Percentiles rank a stretch among this genome's conserved stretches.
phyloP scores from a whole-genome alignment of 2,113 vertebrate species.

The Centropristis striata region DNA sequence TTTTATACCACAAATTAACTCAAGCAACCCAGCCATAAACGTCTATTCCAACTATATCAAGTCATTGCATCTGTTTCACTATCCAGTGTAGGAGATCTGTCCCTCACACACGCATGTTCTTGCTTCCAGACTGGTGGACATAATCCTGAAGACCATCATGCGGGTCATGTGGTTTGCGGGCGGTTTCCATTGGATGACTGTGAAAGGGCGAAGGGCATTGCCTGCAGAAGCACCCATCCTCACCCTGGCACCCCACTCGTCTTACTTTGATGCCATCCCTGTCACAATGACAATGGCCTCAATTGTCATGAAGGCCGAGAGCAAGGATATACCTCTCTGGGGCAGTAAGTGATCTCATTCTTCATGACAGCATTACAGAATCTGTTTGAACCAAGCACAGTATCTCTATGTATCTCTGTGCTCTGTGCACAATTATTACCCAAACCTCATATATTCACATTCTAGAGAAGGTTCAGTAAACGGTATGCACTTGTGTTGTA shows the following conservation, averaged over 20 bases:
- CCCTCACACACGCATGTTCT: slow-evolving; percentile 18
- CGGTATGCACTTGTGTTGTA: background rate
- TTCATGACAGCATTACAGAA: background rate
- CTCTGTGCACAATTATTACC: background rate
- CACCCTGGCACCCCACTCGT: slow-evolving; percentile 96
- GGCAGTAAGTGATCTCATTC: slow-evolving; percentile 90
- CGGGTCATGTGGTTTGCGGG: slow-evolving; percentile 97
- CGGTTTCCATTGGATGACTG: slow-evolving; percentile 94
- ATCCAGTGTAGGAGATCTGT: background rate
- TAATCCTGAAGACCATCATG: slow-evolving; percentile 94
- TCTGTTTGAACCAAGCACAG: background rate
- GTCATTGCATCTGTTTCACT: background rate
- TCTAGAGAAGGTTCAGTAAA: background rate
- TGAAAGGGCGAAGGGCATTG: slow-evolving; percentile 92
- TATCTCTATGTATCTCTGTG: background rate
- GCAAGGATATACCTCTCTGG: slow-evolving; percentile 98
- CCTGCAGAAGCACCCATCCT: slow-evolving; percentile 93
- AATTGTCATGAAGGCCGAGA: slow-evolving; percentile 98
- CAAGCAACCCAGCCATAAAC: background rate
- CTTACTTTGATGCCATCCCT: slow-evolving; percentile 98
- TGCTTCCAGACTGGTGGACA: slow-evolving; percentile 89
- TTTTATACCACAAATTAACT: background rate
- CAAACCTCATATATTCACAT: background rate
- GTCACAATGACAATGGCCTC: slow-evolving; percentile 99
- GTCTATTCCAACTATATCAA: background rate